Conservation (phyloP, 2,797 vertebrate species). For the Gallinago stenura region DNA sequence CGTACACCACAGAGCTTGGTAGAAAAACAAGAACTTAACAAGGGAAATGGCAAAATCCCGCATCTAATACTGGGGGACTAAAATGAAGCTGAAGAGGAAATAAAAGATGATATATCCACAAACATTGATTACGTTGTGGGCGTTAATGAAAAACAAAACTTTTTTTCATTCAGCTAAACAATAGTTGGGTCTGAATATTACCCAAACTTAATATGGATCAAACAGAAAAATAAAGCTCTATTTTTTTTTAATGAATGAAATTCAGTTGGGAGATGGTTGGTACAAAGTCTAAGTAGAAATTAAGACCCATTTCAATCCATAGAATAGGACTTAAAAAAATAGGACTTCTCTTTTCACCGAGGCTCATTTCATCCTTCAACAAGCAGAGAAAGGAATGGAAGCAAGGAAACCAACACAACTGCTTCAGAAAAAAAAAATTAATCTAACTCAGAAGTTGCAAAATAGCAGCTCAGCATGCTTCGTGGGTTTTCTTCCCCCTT, state of each 20-base stretch:
- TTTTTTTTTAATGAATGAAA: slow-evolving; percentile 4
- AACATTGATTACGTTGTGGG: background rate
- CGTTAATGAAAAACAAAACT: background rate
- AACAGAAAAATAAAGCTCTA: background rate
- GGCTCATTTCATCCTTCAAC: background rate
- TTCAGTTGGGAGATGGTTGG: background rate
- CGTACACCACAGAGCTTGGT: background rate
- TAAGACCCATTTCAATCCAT: background rate
- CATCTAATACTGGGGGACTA: background rate
- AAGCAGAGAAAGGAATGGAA: background rate
- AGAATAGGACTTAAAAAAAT: background rate
- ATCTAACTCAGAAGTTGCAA: background rate
- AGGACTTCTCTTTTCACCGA: background rate
- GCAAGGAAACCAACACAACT: background rate
- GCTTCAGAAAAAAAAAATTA: background rate
- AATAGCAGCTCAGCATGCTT: slow-evolving; percentile 38
- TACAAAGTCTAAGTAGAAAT: background rate
- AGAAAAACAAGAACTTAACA: background rate
- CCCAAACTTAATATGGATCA: background rate
- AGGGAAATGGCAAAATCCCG: background rate
- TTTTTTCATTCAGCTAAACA: background rate
- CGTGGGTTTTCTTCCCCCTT: slow-evolving; percentile 22
- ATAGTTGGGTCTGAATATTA: background rate
- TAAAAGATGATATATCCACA: background rate
- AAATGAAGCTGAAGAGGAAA: slow-evolving; percentile 23